These are phyloP conservation scores for Micrasema longulum DNA, from an alignment of 1,140 invertebrate species.

Conservation along the genomic window DNA sequence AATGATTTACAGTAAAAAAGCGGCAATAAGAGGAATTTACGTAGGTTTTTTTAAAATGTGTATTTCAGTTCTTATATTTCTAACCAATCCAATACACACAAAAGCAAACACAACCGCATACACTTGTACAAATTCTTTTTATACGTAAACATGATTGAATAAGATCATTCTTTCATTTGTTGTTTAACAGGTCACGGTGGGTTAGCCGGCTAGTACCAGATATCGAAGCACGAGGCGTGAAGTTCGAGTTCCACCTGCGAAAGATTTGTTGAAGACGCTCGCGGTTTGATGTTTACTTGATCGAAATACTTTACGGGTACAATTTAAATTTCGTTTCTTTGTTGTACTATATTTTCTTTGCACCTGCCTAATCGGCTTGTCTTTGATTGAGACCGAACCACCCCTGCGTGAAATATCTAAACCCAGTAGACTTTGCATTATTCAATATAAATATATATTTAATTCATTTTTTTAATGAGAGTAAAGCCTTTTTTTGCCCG, in stretches of 20 bases:
- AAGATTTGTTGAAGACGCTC: neutral
- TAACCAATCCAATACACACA: too few species aligned
- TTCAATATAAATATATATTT: too few species aligned
- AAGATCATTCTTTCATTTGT: too few species aligned
- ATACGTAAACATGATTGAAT: too few species aligned
- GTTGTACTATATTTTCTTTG: conserved; percentile 17
- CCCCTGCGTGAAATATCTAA: conserved; percentile 5
- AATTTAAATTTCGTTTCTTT: conserved; percentile 29
- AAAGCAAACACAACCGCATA: too few species aligned
- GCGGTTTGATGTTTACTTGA: conserved; percentile 30
- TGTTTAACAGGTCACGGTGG: neutral
- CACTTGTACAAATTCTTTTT: too few species aligned
- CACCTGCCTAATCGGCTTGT: conserved; percentile 26
- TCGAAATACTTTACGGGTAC: conserved; percentile 16
- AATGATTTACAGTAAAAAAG: too few species aligned
- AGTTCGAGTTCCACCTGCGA: conserved; percentile 22
- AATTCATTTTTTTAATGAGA: too few species aligned
- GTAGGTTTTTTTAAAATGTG: too few species aligned
- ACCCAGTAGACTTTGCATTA: conserved; percentile 4
- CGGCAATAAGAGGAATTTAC: too few species aligned
- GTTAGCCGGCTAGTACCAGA: neutral
- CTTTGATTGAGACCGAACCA: conserved; percentile 29
- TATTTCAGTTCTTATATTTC: too few species aligned
- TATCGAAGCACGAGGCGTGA: conserved; percentile 21
- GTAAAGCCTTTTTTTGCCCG: too few species aligned